phyloP scores from a whole-genome alignment of 2,888 invertebrate species.

The Cataglyphis cursor region DNA sequence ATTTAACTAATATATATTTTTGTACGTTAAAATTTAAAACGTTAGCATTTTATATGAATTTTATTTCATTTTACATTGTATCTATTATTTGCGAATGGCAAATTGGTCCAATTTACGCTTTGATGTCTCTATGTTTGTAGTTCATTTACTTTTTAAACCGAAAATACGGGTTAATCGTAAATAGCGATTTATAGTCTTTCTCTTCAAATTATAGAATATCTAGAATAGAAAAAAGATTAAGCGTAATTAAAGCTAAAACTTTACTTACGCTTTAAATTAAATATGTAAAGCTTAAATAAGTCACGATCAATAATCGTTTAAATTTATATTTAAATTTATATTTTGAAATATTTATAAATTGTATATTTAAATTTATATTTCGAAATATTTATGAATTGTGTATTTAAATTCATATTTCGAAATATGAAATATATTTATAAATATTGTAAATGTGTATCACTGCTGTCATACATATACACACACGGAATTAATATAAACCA shows the following conservation, averaged over 20 bases:
- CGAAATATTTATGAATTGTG: no score
- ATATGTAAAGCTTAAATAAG: background rate
- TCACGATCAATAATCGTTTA: background rate
- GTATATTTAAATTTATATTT: no score
- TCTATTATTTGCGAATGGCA: slow-evolving; percentile 4
- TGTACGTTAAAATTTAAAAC: background rate
- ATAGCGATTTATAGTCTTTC: background rate
- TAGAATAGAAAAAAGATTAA: slow-evolving; percentile 37
- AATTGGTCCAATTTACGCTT: slow-evolving; percentile 11
- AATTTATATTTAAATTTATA: background rate
- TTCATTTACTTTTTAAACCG: slow-evolving; percentile 5
- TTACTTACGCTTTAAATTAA: background rate
- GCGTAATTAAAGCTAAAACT: background rate
- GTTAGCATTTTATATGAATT: background rate
- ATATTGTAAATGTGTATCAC: no score
- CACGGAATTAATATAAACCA: no score
- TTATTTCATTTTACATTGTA: background rate
- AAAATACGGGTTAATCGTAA: slow-evolving; percentile 18
- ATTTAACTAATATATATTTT: background rate
- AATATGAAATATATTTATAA: no score
- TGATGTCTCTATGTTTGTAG: background rate
- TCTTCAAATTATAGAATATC: slow-evolving; percentile 33
- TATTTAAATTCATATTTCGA: background rate
- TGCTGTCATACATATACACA: no score
- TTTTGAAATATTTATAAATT: no score